These are phyloP conservation scores for Pachycephus smyrnensis DNA, from an alignment of 2,888 invertebrate genomes.

Conservation along the genomic window DNA sequence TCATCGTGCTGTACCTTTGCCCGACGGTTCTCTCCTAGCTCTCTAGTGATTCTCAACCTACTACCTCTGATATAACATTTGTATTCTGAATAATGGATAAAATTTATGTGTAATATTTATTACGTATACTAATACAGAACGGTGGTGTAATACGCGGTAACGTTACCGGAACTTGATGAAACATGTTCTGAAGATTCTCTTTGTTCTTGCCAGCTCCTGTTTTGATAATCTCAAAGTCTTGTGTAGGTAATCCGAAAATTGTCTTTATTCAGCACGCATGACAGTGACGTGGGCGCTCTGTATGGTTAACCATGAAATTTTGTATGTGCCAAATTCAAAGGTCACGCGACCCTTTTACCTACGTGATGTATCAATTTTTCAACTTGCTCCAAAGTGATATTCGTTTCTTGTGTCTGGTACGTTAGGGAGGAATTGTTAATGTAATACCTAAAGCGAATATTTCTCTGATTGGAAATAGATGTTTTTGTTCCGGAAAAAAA, in stretches of 20 bases:
- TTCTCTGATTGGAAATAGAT: background rate
- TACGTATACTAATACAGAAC: background rate
- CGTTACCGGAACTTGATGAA: background rate
- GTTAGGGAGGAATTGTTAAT: background rate
- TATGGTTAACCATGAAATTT: background rate
- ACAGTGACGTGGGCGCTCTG: background rate
- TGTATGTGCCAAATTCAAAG: background rate
- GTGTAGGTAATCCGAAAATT: background rate
- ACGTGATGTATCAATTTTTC: background rate
- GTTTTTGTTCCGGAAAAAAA: background rate
- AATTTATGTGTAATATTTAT: background rate
- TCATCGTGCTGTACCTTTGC: slow-evolving; percentile 26
- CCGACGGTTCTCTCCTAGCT: slow-evolving; percentile 9
- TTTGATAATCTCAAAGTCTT: background rate
- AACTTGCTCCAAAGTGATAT: background rate
- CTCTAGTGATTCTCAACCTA: slow-evolving; percentile 45
- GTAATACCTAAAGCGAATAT: background rate
- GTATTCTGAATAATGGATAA: background rate
- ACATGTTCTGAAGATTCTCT: background rate
- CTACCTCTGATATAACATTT: slow-evolving; percentile 4
- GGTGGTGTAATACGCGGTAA: background rate
- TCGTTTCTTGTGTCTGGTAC: background rate
- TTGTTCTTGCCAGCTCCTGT: background rate
- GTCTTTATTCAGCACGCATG: background rate
- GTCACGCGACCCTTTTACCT: background rate